phyloP scores from a whole-genome alignment of 2,113 vertebrate genomes.

The Pseudorhombus dupliciocellatus region DNA sequence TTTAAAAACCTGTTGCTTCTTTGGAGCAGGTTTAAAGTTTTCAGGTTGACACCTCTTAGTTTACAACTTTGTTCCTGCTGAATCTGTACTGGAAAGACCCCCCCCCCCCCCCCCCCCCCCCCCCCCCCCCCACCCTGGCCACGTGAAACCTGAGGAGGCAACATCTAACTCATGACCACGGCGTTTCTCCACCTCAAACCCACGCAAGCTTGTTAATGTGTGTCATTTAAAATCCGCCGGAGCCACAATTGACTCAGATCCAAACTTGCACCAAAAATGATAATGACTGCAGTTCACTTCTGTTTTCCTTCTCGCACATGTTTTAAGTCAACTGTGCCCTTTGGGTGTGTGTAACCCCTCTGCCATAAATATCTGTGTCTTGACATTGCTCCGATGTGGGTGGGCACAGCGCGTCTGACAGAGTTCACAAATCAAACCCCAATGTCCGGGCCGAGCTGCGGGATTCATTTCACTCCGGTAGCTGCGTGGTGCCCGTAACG shows the following conservation, averaged over 20 bases:
- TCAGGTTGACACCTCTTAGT: slow-evolving; percentile 38
- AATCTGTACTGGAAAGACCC: slow-evolving; percentile 47
- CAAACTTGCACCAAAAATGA: background rate
- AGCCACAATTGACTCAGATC: background rate
- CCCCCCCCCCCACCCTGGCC: slow-evolving; percentile 38
- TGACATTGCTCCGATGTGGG: slow-evolving; percentile 68
- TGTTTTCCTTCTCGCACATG: slow-evolving; percentile 10
- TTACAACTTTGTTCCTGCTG: slow-evolving; percentile 54
- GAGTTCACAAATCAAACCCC: slow-evolving; percentile 68
- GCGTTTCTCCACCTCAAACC: slow-evolving; percentile 45
- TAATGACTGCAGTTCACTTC: background rate
- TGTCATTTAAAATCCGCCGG: slow-evolving; percentile 20
- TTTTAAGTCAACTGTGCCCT: slow-evolving; percentile 48
- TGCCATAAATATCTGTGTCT: slow-evolving; percentile 66
- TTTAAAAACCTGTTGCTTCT: background rate
- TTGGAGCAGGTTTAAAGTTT: slow-evolving; percentile 22
- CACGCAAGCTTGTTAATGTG: slow-evolving; percentile 29
- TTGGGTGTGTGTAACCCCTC: slow-evolving; percentile 39
- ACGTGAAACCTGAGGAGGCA: slow-evolving; percentile 66
- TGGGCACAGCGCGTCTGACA: slow-evolving; percentile 60
- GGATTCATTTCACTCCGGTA: slow-evolving; percentile 40
- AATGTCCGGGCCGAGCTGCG: slow-evolving; percentile 3
- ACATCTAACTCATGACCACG: slow-evolving; percentile 54
- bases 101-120: slow-evolving; percentile 37
- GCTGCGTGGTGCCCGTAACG: slow-evolving; percentile 19